Evolutionary conservation across 2,113 vertebrate species (phyloP), one percentile per base, ranked within the genome.

Genomic region (Rousettus leschenaultii): DNA sequence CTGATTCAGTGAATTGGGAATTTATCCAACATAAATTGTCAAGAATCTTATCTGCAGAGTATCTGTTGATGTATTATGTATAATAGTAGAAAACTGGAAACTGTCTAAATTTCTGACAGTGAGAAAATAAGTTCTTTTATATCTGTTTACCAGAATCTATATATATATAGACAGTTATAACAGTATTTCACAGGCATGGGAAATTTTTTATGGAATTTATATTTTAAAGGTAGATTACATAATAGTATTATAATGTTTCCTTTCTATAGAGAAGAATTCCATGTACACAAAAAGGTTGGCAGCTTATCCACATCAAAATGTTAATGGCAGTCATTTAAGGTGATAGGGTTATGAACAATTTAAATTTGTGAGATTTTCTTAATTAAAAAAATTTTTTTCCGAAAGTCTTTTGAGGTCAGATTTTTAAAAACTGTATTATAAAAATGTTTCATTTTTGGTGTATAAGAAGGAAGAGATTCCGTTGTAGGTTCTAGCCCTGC

Each of bases 51-150:
- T 43, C 33, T 89, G 35, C 16, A 21, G 21, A 33, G 28, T 68
- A 10, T 71, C 55, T 43, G 7, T 71, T 86, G 57, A 89, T 78
- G 14, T 85, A 28, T 91, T 95, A 35, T 78, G 1, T 75, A 30
- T 86, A 78, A 91, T 40, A 43, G 16, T 75, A 74, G 90, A 85
- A 92, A 94, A 48, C 33, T 78, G 24, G 26, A 88, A 82, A 61
- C 53, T 70, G 14, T 74, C 51, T 91, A 33, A 55, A 93, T 93
- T 97, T 94, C 59, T 78, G 53, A 93, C 61, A 75, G 5, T 75
- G 66, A 82, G 61, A 94, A 82, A 79, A 63, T 65, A 57, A 86
- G 45, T 92, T 87, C 21, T 79, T 93, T 92, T 89, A 66, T 26
- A 40, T 66, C 35, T 9, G 13, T 38, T 86, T 30, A 66, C 35